A percentile compares a stretch with the other conserved stretches of the same genome.
Conservation (phyloP, 2,888 invertebrate genomes). For the Pelosia muscerda region DNA sequence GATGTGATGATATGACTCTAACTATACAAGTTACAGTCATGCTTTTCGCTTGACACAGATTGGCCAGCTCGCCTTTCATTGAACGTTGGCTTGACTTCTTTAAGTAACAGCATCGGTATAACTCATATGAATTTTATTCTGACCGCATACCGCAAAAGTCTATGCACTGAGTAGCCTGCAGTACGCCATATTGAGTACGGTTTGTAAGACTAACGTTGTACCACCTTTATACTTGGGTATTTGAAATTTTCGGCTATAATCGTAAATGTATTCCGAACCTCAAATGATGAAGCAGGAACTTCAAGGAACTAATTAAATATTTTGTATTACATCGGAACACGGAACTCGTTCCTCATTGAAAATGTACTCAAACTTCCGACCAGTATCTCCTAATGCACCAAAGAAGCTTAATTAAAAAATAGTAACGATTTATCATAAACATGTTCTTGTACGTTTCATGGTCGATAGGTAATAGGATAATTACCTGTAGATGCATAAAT, state of each 20-base stretch:
- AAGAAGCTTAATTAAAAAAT: neutral
- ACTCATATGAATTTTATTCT: too few relatives aligned
- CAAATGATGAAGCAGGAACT: neutral
- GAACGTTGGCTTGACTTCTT: too few relatives aligned
- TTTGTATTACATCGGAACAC: neutral
- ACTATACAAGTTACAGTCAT: neutral
- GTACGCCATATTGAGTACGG: neutral
- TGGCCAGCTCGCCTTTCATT: neutral
- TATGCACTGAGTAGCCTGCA: too few relatives aligned
- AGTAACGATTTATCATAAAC: neutral
- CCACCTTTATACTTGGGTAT: too few relatives aligned
- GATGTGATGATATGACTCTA: neutral
- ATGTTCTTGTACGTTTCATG: neutral
- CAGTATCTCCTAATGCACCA: neutral
- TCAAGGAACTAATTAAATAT: neutral
- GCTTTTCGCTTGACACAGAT: neutral
- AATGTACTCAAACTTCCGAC: neutral
- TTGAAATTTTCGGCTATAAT: too few relatives aligned
- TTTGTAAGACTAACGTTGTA: neutral
- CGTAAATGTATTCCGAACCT: too few relatives aligned
- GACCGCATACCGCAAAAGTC: too few relatives aligned
- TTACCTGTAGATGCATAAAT: neutral
- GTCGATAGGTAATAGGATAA: neutral
- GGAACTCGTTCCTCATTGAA: neutral
- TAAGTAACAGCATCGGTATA: too few relatives aligned